Base-by-base conservation (phyloP, 2,797 vertebrate species). In the Strix occidentalis region DNA sequence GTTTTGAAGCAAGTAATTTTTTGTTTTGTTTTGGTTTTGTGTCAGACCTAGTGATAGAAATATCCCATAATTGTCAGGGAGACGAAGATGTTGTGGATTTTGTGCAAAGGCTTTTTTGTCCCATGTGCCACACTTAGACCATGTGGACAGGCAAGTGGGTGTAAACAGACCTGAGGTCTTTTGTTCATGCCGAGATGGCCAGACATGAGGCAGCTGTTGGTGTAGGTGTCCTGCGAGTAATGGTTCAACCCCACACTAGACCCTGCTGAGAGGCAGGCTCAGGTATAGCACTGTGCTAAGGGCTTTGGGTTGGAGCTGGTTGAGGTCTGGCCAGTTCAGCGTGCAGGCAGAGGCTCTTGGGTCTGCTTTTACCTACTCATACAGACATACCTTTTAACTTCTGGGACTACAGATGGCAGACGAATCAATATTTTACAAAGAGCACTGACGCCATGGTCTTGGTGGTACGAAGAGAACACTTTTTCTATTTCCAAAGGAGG, bases 391-490 rank as follows among this genome's bases (percentile, higher is more conserved):
- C 45, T 97, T 92, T 84, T 79, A 69, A 72, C 79, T 83, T 93
- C 18, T 4, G 85, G 69, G 71, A 28, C 56, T 75, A 65, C 46
- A 86, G 94, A 75, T 26, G 16, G 80, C 95, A 95, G 90, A 94
- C 70, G 1, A 81, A 95, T 96, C 95, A 96, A 71, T 97, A 90
- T 93, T 97, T 97, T 87, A 80, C 87, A 77, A 95, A 92, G 61
- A 84, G 77, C 13, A 1, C 75, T 93, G 97, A 89, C 8, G 51
- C 90, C 46, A 0, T 69, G 61, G 46, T 83, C 68, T 93, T 82
- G 68, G 89, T 81, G 75, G 31, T 91, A 81, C 1, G 3, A 84
- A 89, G 74, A 89, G 16, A 63, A 46, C 2, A 0, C 53, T 70
- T 71, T 92, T 86, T 82, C 66, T 84, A 3, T 82, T 93, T 97